Percentiles rank a stretch among this genome's conserved stretches.
Conservation (phyloP, 2,888 invertebrate genomes). For the Apamea anceps region DNA sequence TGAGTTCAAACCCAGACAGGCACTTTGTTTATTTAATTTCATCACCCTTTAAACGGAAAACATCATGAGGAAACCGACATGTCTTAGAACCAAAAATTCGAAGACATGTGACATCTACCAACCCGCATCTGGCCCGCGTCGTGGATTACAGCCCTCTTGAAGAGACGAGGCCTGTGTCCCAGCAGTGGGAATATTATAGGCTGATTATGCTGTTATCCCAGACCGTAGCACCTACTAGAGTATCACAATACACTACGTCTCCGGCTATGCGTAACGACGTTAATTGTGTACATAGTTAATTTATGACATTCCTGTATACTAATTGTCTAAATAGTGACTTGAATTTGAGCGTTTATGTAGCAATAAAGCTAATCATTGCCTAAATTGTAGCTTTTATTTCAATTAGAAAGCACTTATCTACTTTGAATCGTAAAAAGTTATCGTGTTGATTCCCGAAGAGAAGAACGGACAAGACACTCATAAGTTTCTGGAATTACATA, state of each 20-base stretch:
- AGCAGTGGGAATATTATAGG: too few relatives aligned
- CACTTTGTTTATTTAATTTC: too few relatives aligned
- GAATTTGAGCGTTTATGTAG: slow-evolving; percentile 27
- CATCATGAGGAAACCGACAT: too few relatives aligned
- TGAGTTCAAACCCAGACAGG: too few relatives aligned
- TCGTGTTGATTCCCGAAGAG: background rate
- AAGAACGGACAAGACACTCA: background rate
- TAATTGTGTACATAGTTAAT: slow-evolving; percentile 8
- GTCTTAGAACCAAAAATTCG: too few relatives aligned
- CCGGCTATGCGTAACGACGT: slow-evolving; percentile 8
- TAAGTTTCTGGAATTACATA: background rate
- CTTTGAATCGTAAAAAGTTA: slow-evolving; percentile 27
- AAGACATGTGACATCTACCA: too few relatives aligned
- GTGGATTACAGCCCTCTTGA: too few relatives aligned
- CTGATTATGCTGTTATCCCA: too few relatives aligned
- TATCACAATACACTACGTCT: slow-evolving; percentile 23
- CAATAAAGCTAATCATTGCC: slow-evolving; percentile 2
- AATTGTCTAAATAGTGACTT: background rate
- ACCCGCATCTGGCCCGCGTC: too few relatives aligned
- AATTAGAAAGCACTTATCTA: background rate
- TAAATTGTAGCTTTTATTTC: slow-evolving; percentile 17
- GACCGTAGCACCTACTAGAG: background rate
- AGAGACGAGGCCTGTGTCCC: too few relatives aligned
- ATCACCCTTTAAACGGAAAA: too few relatives aligned
- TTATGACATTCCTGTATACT: slow-evolving; percentile 16